Conservation (phyloP, 2,797 vertebrate genomes). For the Malurus splendens region DNA sequence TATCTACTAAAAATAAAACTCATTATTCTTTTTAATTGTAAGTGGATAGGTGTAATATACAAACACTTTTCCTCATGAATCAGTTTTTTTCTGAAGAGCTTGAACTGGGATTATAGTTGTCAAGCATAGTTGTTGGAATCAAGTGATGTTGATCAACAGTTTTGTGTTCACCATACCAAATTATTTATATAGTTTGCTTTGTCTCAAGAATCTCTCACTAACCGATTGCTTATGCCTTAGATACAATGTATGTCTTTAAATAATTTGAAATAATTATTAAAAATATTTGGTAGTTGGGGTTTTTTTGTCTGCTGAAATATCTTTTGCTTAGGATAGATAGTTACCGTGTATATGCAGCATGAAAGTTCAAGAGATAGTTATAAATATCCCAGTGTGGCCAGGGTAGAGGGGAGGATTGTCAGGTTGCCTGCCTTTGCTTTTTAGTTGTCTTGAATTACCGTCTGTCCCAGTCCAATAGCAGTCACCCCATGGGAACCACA, state of each 20-base stretch:
- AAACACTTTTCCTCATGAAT: not conserved
- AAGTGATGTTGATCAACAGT: not conserved
- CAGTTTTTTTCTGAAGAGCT: not conserved
- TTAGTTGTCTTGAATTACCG: not conserved
- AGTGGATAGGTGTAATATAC: not conserved
- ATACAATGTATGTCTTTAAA: not conserved
- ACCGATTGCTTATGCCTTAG: not conserved
- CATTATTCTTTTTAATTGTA: not conserved
- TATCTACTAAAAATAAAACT: not conserved
- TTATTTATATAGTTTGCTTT: not conserved
- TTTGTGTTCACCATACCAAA: not conserved
- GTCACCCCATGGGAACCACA: not conserved
- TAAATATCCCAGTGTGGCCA: not conserved
- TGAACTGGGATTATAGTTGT: not conserved
- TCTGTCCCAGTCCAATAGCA: not conserved
- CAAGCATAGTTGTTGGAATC: not conserved
- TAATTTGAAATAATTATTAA: not conserved
- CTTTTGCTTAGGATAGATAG: not conserved
- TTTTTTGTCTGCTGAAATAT: not conserved
- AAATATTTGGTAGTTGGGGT: accelerated
- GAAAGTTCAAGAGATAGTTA: not conserved
- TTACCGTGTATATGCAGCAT: not conserved
- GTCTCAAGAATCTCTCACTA: not conserved
- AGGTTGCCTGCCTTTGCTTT: not conserved
- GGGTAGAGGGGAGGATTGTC: not conserved